These are phyloP conservation scores for Meloidogyne hapla DNA, from an alignment of 1,140 invertebrate species.

Conservation along the genomic window DNA sequence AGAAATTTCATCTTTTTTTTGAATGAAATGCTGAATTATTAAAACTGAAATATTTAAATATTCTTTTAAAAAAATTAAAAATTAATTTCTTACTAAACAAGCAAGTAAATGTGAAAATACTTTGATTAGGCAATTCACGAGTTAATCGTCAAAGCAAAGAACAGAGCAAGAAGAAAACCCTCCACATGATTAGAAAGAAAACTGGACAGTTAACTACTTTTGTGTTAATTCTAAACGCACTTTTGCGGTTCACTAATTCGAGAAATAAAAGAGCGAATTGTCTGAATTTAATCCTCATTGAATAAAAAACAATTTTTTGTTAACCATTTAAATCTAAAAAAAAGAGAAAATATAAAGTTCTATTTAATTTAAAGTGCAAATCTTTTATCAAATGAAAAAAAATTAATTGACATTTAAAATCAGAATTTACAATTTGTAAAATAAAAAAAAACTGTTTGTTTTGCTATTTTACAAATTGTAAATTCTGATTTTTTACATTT, in stretches of 20 bases:
- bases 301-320: too few species aligned
- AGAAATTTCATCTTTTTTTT: too few species aligned
- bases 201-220: background rate
- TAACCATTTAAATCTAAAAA: too few species aligned
- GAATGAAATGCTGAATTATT: too few species aligned
- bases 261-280: background rate
- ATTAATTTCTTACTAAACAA: background rate
- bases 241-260: background rate
- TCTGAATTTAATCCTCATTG: background rate
- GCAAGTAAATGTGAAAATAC: background rate
- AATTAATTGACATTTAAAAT: too few species aligned
- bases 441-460: too few species aligned
- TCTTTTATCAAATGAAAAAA: background rate
- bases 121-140: background rate
- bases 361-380: background rate
- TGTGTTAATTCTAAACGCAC: background rate
- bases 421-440: too few species aligned
- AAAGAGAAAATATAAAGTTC: too few species aligned
- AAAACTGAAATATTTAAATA: background rate
- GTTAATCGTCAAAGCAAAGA: background rate
- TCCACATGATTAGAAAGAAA: constrained; percentile 5
- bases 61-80: background rate
- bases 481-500: too few species aligned
- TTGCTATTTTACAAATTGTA: too few species aligned
- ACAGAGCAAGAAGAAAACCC: background rate